These are phyloP conservation scores for Diarsia rubi DNA, from an alignment of 2,888 invertebrate species.

Conservation along the genomic window DNA sequence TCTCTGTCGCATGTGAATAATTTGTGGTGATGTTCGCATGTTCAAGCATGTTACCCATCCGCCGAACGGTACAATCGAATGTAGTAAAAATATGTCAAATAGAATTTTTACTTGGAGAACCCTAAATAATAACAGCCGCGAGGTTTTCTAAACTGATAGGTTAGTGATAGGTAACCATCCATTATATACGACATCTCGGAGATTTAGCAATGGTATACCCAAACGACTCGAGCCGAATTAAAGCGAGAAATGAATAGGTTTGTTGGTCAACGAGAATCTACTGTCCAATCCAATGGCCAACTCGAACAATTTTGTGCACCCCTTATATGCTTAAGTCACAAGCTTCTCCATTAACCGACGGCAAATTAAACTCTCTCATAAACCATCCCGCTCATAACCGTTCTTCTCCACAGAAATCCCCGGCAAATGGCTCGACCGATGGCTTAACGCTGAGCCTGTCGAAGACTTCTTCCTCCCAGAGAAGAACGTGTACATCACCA, in stretches of 20 bases:
- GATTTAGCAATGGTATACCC: too few relatives aligned
- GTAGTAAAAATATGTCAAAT: not conserved
- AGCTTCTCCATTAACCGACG: not conserved
- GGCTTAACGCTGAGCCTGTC: slow-evolving; percentile 91
- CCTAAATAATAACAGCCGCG: too few relatives aligned
- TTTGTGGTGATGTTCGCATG: not conserved
- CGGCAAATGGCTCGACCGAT: slow-evolving; percentile 91
- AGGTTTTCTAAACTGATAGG: too few relatives aligned
- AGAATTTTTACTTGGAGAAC: too few relatives aligned
- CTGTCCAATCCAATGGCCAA: not conserved
- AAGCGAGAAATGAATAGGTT: too few relatives aligned
- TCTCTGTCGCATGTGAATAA: not conserved
- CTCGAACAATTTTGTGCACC: not conserved
- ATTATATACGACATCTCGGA: too few relatives aligned
- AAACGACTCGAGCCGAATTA: too few relatives aligned
- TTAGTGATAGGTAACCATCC: too few relatives aligned
- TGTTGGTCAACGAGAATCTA: not conserved
- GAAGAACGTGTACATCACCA: slow-evolving; percentile 94
- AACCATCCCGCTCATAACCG: not conserved
- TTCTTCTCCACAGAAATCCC: slow-evolving; percentile 89
- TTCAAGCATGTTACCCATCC: not conserved
- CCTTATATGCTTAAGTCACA: not conserved
- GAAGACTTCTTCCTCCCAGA: slow-evolving; percentile 93
- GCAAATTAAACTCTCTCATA: not conserved
- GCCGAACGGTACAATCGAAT: not conserved